Percentiles rank a stretch among this genome's conserved stretches.
These are phyloP conservation scores for Maccullochella peelii DNA, from an alignment of 2,113 vertebrate species.

Conservation along the genomic window DNA sequence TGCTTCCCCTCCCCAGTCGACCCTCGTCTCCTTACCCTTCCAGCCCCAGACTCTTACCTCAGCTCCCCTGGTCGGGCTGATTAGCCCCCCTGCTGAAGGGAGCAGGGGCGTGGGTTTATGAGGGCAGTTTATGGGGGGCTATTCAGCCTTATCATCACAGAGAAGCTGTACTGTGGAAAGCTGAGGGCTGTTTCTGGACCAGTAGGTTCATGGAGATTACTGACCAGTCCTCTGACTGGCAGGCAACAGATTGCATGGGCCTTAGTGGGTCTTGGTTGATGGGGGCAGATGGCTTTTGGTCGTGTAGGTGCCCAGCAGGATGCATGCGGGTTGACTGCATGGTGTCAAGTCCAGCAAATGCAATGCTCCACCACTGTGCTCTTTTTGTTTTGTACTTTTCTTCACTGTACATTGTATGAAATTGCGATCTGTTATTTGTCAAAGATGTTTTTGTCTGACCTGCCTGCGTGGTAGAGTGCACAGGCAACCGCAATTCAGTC, in stretches of 20 bases:
- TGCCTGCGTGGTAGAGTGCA: not conserved
- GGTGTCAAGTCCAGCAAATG: conserved; percentile 4
- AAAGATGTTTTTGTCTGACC: conserved; percentile 13
- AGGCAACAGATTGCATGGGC: conserved; percentile 43
- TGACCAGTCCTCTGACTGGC: conserved; percentile 26
- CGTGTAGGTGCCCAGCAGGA: conserved; percentile 24
- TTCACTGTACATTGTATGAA: not conserved
- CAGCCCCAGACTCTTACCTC: conserved; percentile 62
- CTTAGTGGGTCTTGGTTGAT: conserved; percentile 4
- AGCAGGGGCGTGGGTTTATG: conserved; percentile 33
- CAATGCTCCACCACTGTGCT: not conserved
- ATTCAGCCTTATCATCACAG: conserved; percentile 51
- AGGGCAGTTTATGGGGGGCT: conserved; percentile 50
- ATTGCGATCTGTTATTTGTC: conserved; percentile 23
- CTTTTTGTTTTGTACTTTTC: not conserved
- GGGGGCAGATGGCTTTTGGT: conserved; percentile 38
- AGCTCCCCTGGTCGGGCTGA: conserved; percentile 52
- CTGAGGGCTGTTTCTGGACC: conserved; percentile 49
- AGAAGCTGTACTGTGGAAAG: conserved; percentile 27
- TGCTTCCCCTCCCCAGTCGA: conserved; percentile 9
- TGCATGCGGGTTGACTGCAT: conserved; percentile 3
- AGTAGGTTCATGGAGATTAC: conserved; percentile 46
- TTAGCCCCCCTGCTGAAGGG: conserved; percentile 49
- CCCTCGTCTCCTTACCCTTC: conserved; percentile 32
- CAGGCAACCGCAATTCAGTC: not conserved